Conservation (phyloP, 2,113 vertebrate species). For the Larimichthys crocea region DNA sequence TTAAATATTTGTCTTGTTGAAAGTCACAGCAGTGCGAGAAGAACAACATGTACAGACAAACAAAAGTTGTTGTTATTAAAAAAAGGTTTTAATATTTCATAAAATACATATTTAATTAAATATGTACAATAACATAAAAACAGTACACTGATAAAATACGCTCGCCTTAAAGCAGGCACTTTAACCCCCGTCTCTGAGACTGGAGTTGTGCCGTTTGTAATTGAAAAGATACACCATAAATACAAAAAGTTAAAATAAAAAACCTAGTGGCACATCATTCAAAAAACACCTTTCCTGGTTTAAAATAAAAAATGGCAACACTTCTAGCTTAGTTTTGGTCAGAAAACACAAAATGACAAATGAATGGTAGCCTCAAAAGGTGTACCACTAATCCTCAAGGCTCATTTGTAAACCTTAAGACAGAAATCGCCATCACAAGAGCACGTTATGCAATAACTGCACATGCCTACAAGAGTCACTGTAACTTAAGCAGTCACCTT, state of each 20-base stretch:
- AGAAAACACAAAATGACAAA: slow-evolving; percentile 2
- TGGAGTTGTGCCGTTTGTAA: slow-evolving; percentile 62
- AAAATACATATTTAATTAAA: slow-evolving; percentile 83
- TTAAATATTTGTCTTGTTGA: slow-evolving; percentile 13
- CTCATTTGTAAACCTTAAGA: slow-evolving; percentile 57
- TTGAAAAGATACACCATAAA: slow-evolving; percentile 29
- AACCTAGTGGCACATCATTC: slow-evolving; percentile 56
- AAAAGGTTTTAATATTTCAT: slow-evolving; percentile 80
- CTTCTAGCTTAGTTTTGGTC: slow-evolving; percentile 58
- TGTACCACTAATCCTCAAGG: slow-evolving; percentile 4
- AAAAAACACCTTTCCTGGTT: slow-evolving; percentile 11
- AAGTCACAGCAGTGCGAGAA: background rate
- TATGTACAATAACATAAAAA: slow-evolving; percentile 73
- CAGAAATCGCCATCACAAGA: slow-evolving; percentile 15
- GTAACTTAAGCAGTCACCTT: slow-evolving; percentile 12
- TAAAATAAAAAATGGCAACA: background rate
- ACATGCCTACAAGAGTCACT: slow-evolving; percentile 11
- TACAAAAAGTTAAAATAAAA: slow-evolving; percentile 57
- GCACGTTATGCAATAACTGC: slow-evolving; percentile 25
- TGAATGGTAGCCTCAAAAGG: background rate
- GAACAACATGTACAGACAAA: slow-evolving; percentile 4
- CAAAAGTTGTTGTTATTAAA: slow-evolving; percentile 68
- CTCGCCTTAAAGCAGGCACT: slow-evolving; percentile 66
- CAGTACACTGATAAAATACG: slow-evolving; percentile 72
- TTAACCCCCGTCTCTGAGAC: slow-evolving; percentile 25